Conservation (phyloP, 2,888 invertebrate genomes). For the Oligia fasciuncula region DNA sequence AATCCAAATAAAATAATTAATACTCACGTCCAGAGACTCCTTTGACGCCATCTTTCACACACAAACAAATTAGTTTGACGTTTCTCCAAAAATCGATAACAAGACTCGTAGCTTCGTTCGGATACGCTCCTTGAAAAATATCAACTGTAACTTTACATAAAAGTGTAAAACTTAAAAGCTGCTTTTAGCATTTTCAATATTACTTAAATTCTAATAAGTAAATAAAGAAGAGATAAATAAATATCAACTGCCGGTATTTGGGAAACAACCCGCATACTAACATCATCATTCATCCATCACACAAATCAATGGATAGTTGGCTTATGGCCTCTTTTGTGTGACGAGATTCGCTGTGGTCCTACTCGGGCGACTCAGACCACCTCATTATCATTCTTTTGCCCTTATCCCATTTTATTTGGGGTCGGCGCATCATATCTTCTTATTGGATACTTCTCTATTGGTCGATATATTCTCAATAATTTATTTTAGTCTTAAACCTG, state of each 20-base stretch:
- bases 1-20: constrained; percentile 68
- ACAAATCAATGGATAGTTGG: background rate
- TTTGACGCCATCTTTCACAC: constrained; percentile 89
- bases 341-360: background rate
- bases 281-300: too few species aligned
- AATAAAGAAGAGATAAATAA: too few species aligned
- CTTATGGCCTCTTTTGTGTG: background rate
- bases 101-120: constrained; percentile 71
- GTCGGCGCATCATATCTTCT: background rate
- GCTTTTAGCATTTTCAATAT: background rate
- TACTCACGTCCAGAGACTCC: constrained; percentile 89
- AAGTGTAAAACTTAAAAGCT: background rate
- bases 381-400: background rate
- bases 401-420: background rate
- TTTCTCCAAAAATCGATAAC: constrained; percentile 81
- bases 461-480: background rate
- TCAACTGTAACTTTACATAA: background rate
- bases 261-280: background rate
- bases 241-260: background rate
- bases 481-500: background rate
- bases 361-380: background rate
- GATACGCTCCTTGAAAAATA: constrained; percentile 60
- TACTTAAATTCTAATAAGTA: background rate
- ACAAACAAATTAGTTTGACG: constrained; percentile 84
- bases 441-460: background rate